Evolutionary conservation across 2,113 vertebrate genomes (phyloP).

Genomic region (Catharus minimus): DNA sequence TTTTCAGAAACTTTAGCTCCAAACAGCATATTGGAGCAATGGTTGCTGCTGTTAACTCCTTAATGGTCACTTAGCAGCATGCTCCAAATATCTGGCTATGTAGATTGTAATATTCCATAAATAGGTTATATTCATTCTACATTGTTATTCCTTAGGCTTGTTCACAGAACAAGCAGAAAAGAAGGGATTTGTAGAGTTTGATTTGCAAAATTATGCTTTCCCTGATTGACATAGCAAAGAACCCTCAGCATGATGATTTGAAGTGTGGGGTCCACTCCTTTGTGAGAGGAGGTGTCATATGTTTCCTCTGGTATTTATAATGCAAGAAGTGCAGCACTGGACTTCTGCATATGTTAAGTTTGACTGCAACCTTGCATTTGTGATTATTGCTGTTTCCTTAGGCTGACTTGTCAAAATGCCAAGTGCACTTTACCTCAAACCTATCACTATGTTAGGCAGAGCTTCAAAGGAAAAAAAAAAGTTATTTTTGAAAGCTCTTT

Average conservation of each 20-base stretch:
- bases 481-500: neutral
- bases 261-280: neutral
- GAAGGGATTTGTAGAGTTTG: neutral
- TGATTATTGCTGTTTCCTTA: neutral
- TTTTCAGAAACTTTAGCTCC: neutral
- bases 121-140: neutral
- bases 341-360: neutral
- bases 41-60: neutral
- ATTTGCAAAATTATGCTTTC: neutral
- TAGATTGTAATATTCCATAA: neutral
- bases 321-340: neutral
- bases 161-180: neutral
- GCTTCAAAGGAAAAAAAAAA: neutral
- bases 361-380: neutral
- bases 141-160: neutral
- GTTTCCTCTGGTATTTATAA: neutral
- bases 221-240: neutral
- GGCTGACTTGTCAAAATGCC: neutral
- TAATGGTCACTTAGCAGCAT: neutral
- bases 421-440: neutral
- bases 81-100: neutral
- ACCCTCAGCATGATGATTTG: neutral
- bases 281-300: neutral
- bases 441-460: neutral
- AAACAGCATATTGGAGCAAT: neutral